A percentile compares a stretch with the other conserved stretches of the same genome.
phyloP scores from a whole-genome alignment of 2,888 invertebrate species.

The Sclerodermus sp. region DNA sequence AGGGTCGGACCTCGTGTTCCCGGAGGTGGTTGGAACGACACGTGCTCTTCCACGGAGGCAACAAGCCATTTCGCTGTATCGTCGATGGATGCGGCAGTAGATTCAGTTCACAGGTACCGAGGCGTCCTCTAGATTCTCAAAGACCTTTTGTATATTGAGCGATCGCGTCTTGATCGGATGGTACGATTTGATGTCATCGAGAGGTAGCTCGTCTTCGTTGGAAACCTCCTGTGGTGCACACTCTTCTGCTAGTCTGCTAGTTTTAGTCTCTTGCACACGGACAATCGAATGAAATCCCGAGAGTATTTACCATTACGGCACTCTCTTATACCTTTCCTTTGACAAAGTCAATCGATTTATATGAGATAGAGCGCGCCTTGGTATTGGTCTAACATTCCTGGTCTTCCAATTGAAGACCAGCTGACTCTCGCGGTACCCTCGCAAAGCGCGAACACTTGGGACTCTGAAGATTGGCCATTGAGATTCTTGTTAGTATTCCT shows the following conservation, averaged over 20 bases:
- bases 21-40: constrained; percentile 92
- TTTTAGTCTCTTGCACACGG: too few species aligned
- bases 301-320: too few species aligned
- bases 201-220: constrained; percentile 1
- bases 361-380: too few species aligned
- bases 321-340: too few species aligned
- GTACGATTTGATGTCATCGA: not conserved
- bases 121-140: not conserved
- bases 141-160: not conserved
- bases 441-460: constrained; percentile 4
- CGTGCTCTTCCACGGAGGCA: constrained; percentile 84
- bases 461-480: too few species aligned
- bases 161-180: not conserved
- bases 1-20: constrained; percentile 88
- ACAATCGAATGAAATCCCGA: too few species aligned
- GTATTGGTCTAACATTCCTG: too few species aligned
- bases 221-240: not conserved
- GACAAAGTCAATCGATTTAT: too few species aligned
- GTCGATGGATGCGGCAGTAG: constrained; percentile 90
- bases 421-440: constrained; percentile 3
- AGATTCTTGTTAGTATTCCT: too few species aligned
- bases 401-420: constrained; percentile 7
- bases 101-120: constrained; percentile 80
- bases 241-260: too few species aligned
- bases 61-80: constrained; percentile 93